Base-by-base conservation (phyloP, 2,888 invertebrate species). In the Apodemia zela region DNA sequence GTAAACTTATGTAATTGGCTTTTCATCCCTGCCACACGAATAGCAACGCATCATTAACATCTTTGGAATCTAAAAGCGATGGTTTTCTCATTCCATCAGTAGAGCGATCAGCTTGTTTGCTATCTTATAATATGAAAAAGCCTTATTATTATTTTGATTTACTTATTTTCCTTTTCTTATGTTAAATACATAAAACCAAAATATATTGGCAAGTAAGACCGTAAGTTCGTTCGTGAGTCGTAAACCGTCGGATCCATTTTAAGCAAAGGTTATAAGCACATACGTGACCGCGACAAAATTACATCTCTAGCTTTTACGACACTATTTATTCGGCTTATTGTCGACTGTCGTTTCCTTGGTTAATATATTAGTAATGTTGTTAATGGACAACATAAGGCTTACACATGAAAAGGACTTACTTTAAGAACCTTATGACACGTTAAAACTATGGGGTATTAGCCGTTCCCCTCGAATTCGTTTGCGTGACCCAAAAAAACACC, bases 191-290 rank as follows among this genome's bases (percentile, higher is more conserved):
- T 45, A 45, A 45, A 13, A 15, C 15, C 15, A 6, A 49, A 49
- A 49, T 49, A 17, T 49, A 49, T 49, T 7, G 17, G 5, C 47
- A 17, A 49, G 47, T 49, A 49, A 17, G 13, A 49, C 47, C n/a
- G n/a, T n/a, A n/a, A n/a, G n/a, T n/a, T n/a, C 47, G 17, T 49
- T 49, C n/a, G 47, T 49, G 13, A 17, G 47, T 49, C 47, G 18
- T 49, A 49, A 49, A 49, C 47, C 47, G 47, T 49, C 47, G 47
- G 47, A 49, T 17, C 47, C 47, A 49, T 49, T 49, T 38, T 49
- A 49, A 49, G 17, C 17, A 49, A 49, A 49, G 47, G 47, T 49
- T 49, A 49, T 49, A 49, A 49, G 18, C 47, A 8, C 47, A 18
- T 49, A 49, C 47, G 47, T 49, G 47, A 17, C 47, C 17, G n/a